Percentiles rank a stretch among this genome's conserved stretches.
Conservation (phyloP, 1,140 invertebrate species). For the Drosophila serrata region DNA sequence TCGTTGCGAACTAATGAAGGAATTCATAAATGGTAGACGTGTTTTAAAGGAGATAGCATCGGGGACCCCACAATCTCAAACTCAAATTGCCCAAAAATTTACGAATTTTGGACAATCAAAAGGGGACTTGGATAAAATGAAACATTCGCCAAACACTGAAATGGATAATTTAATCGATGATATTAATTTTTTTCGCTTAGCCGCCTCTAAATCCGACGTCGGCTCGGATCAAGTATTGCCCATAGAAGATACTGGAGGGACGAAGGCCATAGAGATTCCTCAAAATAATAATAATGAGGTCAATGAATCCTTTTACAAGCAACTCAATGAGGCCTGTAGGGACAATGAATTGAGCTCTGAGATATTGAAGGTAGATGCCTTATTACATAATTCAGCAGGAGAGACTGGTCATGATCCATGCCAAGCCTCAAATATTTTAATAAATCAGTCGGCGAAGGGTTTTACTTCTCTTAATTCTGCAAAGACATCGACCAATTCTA, state of each 20-base stretch:
- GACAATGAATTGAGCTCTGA: slow-evolving; percentile 87
- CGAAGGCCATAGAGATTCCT: background rate
- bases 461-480: slow-evolving; percentile 51
- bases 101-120: background rate
- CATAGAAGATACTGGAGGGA: slow-evolving; percentile 78
- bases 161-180: slow-evolving; percentile 44
- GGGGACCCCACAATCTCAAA: slow-evolving; percentile 19
- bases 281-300: slow-evolving; percentile 88
- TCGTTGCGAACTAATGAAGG: slow-evolving; percentile 59
- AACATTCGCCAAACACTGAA: slow-evolving; percentile 20
- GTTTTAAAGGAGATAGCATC: slow-evolving; percentile 54
- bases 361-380: slow-evolving; percentile 67
- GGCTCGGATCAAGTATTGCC: slow-evolving; percentile 57
- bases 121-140: background rate
- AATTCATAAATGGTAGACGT: slow-evolving; percentile 67
- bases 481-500: slow-evolving; percentile 33
- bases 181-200: slow-evolving; percentile 75
- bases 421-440: slow-evolving; percentile 88
- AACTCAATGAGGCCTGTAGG: slow-evolving; percentile 94
- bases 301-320: slow-evolving; percentile 95
- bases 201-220: slow-evolving; percentile 66
- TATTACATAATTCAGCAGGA: slow-evolving; percentile 53
- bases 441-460: slow-evolving; percentile 89
- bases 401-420: slow-evolving; percentile 41
- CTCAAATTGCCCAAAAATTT: slow-evolving; percentile 12